These are phyloP conservation scores for Tenthredo notha DNA, from an alignment of 2,888 invertebrate genomes.

Conservation along the genomic window DNA sequence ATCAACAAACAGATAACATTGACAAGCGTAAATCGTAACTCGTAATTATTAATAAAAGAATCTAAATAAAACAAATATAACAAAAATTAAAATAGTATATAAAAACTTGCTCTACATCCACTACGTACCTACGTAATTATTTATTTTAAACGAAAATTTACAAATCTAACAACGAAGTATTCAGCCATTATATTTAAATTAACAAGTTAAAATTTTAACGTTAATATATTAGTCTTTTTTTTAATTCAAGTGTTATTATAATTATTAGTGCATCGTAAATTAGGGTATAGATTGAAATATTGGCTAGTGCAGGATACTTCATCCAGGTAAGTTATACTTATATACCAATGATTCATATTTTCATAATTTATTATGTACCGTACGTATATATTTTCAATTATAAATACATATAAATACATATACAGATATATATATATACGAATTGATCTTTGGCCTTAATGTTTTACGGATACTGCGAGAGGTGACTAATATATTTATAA, in stretches of 20 bases:
- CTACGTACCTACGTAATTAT: conserved; percentile 3
- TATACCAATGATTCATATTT: conserved; percentile 11
- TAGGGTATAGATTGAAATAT: background rate
- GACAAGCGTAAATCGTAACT: conserved; percentile 18
- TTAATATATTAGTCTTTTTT: background rate
- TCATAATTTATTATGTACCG: too few relatives aligned
- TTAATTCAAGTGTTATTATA: conserved; percentile 10
- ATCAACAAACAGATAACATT: background rate
- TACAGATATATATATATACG: background rate
- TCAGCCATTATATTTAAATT: conserved; percentile 14
- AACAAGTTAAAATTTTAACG: background rate
- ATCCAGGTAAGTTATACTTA: conserved; percentile 26
- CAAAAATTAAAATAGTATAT: background rate
- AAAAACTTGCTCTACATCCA: conserved; percentile 28
- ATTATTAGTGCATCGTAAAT: conserved; percentile 9
- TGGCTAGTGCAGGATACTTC: conserved; percentile 17
- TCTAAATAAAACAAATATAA: background rate
- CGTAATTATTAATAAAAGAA: background rate
- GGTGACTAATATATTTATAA: background rate
- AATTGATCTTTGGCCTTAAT: conserved; percentile 23
- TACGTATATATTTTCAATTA: background rate
- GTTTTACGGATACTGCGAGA: background rate
- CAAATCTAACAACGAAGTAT: conserved; percentile 34
- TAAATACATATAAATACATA: background rate
- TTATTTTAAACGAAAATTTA: background rate